Conservation (phyloP, 2,797 vertebrate genomes). For the Thaleichthys pacificus region DNA sequence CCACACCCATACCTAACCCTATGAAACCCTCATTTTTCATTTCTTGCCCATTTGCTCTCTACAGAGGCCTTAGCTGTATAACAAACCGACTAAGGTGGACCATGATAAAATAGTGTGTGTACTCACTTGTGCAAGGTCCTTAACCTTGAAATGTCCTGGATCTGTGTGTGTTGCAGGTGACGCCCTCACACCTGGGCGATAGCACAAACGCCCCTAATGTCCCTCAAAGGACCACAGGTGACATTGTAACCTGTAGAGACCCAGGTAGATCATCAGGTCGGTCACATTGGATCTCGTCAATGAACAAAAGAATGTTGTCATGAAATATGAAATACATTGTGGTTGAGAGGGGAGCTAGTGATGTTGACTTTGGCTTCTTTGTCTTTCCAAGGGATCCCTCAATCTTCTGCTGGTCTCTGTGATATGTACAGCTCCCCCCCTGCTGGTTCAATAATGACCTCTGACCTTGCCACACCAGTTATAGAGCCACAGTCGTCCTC, state of each 20-base stretch:
- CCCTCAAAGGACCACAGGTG: neutral
- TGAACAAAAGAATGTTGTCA: neutral
- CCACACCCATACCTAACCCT: neutral
- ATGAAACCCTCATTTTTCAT: neutral
- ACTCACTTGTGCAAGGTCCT: neutral
- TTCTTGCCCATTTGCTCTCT: neutral
- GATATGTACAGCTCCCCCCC: constrained; percentile 78
- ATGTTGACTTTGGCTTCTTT: constrained; percentile 31
- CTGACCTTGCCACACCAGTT: constrained; percentile 47
- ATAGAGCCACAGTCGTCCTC: constrained; percentile 52
- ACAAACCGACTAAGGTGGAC: too few species aligned
- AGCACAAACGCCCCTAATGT: neutral
- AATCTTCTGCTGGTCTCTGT: constrained; percentile 48
- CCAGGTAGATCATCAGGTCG: neutral
- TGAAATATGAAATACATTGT: neutral
- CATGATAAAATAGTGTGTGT: neutral
- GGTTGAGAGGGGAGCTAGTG: neutral
- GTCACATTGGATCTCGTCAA: neutral
- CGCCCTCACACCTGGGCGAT: constrained; percentile 74
- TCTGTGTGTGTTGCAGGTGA: constrained; percentile 68
- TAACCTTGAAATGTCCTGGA: neutral
- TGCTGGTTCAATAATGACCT: constrained; percentile 61
- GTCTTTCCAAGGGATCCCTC: neutral
- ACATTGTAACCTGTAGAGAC: neutral
- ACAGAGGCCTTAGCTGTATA: too few species aligned